phyloP scores from a whole-genome alignment of 1,140 invertebrate species.

The Wasmannia auropunctata region DNA sequence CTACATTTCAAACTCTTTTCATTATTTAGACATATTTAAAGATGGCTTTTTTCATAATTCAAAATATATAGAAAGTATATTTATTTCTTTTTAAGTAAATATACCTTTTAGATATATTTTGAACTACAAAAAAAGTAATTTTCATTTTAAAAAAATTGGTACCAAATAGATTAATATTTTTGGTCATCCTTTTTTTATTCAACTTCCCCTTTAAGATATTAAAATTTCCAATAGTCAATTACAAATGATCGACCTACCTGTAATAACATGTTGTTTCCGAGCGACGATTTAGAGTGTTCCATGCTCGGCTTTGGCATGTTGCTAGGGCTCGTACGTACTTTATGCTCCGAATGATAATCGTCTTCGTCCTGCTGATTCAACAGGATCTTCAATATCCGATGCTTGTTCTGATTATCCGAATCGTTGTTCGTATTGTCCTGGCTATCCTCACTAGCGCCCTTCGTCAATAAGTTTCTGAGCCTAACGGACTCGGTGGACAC shows the following conservation, averaged over 20 bases:
- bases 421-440: constrained; percentile 82
- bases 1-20: neutral
- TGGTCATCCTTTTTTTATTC: neutral
- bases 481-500: constrained; percentile 87
- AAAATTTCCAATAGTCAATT: neutral
- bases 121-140: too few relatives aligned
- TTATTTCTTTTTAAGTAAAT: neutral
- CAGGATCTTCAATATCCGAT: constrained; percentile 91
- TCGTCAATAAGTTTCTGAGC: constrained; percentile 89
- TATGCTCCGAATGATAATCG: constrained; percentile 85
- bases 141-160: too few relatives aligned
- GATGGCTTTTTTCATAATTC: neutral
- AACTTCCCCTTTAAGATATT: neutral
- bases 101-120: too few relatives aligned
- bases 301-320: constrained; percentile 73
- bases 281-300: constrained; percentile 80
- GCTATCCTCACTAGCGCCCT: constrained; percentile 84
- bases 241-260: constrained; percentile 85
- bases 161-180: neutral
- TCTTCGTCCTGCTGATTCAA: constrained; percentile 94
- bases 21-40: neutral
- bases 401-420: constrained; percentile 83
- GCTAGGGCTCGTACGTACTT: constrained; percentile 77
- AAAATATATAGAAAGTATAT: neutral
- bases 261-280: constrained; percentile 90